Evolutionary conservation across 2,113 vertebrate species (phyloP).

Genomic region (Lasiurus cinereus): DNA sequence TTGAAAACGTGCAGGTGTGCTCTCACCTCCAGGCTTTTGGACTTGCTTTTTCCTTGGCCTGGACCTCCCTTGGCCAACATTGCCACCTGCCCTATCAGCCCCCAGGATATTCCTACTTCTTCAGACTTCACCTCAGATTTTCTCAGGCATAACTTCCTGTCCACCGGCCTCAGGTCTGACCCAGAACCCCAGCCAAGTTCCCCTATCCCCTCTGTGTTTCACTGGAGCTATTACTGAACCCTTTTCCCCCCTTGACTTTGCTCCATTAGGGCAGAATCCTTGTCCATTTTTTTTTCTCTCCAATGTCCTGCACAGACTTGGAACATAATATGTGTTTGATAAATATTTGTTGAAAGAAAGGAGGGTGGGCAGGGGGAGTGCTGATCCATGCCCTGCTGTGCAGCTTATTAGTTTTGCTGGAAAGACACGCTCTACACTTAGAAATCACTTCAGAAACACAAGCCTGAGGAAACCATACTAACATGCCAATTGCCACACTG

Average conservation of each 20-base stretch:
- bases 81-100: background rate
- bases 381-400: fast-evolving
- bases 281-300: background rate
- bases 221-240: background rate
- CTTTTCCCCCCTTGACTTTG: background rate
- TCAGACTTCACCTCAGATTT: background rate
- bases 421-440: background rate
- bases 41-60: background rate
- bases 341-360: background rate
- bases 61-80: background rate
- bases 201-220: background rate
- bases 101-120: background rate
- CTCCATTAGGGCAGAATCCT: background rate
- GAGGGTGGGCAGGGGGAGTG: background rate
- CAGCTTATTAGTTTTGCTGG: background rate
- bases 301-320: background rate
- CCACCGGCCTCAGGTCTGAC: background rate
- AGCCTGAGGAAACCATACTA: background rate
- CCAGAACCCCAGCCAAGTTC: fast-evolving
- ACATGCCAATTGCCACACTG: background rate
- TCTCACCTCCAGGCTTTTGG: background rate
- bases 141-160: background rate
- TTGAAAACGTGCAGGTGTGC: background rate
- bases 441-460: background rate
- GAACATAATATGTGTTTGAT: background rate